These are phyloP conservation scores for Papilio aristodemus DNA, from an alignment of 1,140 invertebrate species.

Conservation along the genomic window DNA sequence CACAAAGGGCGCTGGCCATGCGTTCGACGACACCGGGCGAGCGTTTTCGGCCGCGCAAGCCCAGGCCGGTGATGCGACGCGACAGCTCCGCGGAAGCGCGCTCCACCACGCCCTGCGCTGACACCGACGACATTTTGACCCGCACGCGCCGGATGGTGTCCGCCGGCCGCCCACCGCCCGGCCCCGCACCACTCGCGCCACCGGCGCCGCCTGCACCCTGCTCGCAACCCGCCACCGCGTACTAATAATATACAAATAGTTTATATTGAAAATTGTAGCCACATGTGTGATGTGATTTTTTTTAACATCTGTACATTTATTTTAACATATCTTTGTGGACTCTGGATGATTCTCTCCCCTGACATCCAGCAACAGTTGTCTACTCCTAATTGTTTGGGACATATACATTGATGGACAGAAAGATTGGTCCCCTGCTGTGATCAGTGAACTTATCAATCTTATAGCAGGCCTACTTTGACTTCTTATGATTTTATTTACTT, in stretches of 20 bases:
- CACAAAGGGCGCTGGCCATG: slow-evolving; percentile 91
- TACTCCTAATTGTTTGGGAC: no score
- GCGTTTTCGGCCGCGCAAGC: slow-evolving; percentile 86
- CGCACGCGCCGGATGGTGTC: slow-evolving; percentile 77
- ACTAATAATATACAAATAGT: slow-evolving; percentile 33
- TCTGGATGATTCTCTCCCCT: no score
- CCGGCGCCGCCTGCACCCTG: slow-evolving; percentile 67
- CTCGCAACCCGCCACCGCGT: slow-evolving; percentile 71
- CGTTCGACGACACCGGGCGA: slow-evolving; percentile 87
- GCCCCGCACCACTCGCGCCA: slow-evolving; percentile 48
- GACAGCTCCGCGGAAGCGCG: slow-evolving; percentile 92
- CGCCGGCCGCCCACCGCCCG: slow-evolving; percentile 59
- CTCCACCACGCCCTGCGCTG: slow-evolving; percentile 91
- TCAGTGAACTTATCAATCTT: no score
- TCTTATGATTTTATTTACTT: no score
- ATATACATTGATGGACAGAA: no score
- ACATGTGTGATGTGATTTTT: no score
- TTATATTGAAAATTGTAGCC: no score
- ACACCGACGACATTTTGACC: slow-evolving; percentile 82
- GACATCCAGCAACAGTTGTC: no score
- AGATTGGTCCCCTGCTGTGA: no score
- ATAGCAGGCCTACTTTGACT: no score
- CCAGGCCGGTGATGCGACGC: slow-evolving; percentile 92
- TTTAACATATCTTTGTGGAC: no score
- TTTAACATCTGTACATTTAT: no score